These are phyloP conservation scores for Porites evermanni DNA, from an alignment of 92 coral and sea anemone genomes.

Conservation along the genomic window DNA sequence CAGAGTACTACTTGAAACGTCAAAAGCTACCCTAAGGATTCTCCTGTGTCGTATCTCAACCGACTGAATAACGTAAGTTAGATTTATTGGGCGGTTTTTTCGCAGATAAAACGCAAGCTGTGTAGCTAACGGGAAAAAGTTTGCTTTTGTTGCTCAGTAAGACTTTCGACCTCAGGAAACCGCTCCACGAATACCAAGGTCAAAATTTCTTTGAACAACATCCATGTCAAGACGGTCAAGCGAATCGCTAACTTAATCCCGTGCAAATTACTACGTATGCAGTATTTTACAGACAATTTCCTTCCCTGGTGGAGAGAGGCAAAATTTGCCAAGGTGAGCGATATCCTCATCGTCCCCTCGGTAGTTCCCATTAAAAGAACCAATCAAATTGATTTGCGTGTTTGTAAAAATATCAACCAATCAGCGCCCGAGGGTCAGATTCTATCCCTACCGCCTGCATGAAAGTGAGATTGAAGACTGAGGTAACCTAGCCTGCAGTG, in stretches of 20 bases:
- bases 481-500: background rate
- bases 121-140: background rate
- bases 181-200: background rate
- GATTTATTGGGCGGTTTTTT: background rate
- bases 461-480: conserved; percentile 1
- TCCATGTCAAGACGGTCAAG: background rate
- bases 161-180: conserved; percentile 1
- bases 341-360: conserved; percentile 14
- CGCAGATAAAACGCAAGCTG: background rate
- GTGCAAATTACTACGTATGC: background rate
- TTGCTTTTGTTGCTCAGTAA: background rate
- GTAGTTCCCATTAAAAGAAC: background rate
- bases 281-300: background rate
- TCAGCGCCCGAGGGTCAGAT: no score
- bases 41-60: background rate
- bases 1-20: conserved; percentile 19
- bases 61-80: background rate
- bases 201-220: background rate
- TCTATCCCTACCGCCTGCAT: background rate
- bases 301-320: background rate
- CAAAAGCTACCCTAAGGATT: conserved; percentile 39
- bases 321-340: background rate
- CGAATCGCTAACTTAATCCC: background rate
- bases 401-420: no score
- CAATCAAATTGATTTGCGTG: background rate